Conservation (phyloP, 2,888 invertebrate species). For the Lochmaea crataegi region DNA sequence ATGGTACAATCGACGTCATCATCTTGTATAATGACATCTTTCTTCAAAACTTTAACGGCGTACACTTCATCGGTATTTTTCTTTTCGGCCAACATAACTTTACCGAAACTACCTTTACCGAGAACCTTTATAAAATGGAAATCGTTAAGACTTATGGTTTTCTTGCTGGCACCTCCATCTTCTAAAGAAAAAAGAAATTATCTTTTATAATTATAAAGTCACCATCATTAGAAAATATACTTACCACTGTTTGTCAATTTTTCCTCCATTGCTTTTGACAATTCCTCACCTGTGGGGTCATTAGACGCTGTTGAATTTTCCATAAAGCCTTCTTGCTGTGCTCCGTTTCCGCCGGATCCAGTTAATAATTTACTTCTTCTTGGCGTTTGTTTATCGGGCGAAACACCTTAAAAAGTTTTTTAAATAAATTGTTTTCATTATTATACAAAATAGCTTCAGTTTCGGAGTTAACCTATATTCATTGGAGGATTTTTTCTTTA, state of each 20-base stretch:
- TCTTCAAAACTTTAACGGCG: constrained; percentile 91
- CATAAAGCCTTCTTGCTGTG: constrained; percentile 54
- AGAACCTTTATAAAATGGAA: constrained; percentile 98
- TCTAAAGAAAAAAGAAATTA: constrained; percentile 16
- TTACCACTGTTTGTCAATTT: constrained; percentile 63
- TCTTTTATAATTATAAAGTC: no score
- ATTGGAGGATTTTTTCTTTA: no score
- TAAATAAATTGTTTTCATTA: no score
- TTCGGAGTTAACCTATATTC: no score
- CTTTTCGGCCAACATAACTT: constrained; percentile 97
- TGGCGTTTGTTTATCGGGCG: constrained; percentile 84
- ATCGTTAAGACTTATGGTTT: constrained; percentile 82
- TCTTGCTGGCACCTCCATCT: constrained; percentile 43
- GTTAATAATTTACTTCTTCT: constrained; percentile 68
- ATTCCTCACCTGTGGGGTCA: constrained; percentile 55
- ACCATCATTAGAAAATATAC: constrained; percentile 10
- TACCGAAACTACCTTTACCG: constrained; percentile 99
- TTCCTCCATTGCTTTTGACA: constrained; percentile 64
- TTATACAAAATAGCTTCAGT: no score
- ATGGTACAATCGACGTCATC: constrained; percentile 99
- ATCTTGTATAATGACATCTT: constrained; percentile 98
- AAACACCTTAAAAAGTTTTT: constrained; percentile 70
- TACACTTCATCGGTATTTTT: constrained; percentile 93
- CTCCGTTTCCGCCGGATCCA: constrained; percentile 61
- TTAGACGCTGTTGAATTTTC: constrained; percentile 57